Evolutionary conservation across 2,888 invertebrate genomes (phyloP), one percentile per base, ranked within the genome.

Genomic region (Eupithecia inturbata): DNA sequence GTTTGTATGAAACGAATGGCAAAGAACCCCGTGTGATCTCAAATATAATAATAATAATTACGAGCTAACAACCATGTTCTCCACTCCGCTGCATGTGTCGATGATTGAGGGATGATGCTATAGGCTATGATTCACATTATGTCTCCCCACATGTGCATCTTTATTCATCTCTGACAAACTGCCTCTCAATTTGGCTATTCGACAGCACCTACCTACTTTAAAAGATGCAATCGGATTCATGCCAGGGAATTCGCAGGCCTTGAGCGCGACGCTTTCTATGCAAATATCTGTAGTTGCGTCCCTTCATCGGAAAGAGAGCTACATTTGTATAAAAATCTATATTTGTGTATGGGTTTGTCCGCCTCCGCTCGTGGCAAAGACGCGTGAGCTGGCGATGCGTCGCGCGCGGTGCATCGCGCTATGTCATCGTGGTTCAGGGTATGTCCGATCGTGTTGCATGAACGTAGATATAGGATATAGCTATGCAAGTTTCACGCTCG

Each of bases 211-310:
- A 71, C 60, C 85, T 80, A 80, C 83, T 85, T 84, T n/a, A 22
- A 22, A 81, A 84, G 83, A 82, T 80, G 87, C 84, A 87, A 87
- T 87, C 87, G 86, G 83, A 89, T 84, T 84, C 83, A 89, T 93
- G 94, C 94, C 94, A 94, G 92, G 85, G 90, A 93, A 94, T 93
- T 89, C 82, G 84, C 82, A 87, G 87, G 86, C 91, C 91, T 91
- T 91, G 91, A 85, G 81, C 83, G 81, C 83, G 84, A 82, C 86
- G 89, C 84, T 91, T 91, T 91, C 89, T 88, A 86, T 84, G 82
- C 84, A 87, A 87, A 89, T 88, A 88, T 75, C 85, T 84, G 85
- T 89, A 90, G 92, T 90, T 83, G 85, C 82, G 86, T 87, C 87
- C 85, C 89, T 88, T 87, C 87, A 82, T 79, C 84, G 84, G 88